Evolutionary conservation across 2,797 vertebrate species (phyloP), one percentile per base, ranked within the genome.

Genomic region (Hirundo rustica): DNA sequence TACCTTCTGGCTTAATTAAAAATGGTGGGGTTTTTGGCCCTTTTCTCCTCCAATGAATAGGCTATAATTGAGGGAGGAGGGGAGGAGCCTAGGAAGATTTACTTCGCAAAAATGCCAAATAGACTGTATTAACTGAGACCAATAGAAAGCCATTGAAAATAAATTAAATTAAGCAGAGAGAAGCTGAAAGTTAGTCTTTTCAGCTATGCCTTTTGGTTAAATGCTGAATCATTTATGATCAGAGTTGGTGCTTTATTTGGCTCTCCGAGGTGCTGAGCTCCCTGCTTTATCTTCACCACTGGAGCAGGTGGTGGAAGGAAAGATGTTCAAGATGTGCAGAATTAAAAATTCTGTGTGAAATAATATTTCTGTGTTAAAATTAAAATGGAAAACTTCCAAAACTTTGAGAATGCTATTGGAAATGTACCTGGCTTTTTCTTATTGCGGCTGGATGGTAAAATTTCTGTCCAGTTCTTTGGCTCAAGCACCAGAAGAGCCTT

Each of bases 241-340:
- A 34, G 55, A 60, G 9, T 17, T 34, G 7, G 10, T 64, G 29
- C 20, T 86, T 92, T 84, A 47, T 62, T 78, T 4, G 10, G 32
- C 2, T 44, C 26, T 38, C 27, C 32, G 54, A 40, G 36, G 15
- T 34, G 34, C 60, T 72, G 64, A 57, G 45, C 16, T 77, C 22
- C 20, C 18, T 36, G 14, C 12, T 67, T 61, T 58, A 18, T 20
- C 8, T 77, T 54, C 29, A 54, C 13, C 25, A 34, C 32, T 61
- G 32, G 40, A 88, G 16, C 16, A 86, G 7, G 2, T 38, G 8
- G 14, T 34, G 18, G 20, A 38, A 53, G 76, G 23, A 53, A 54
- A 75, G 14, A 10, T 2, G 16, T 54, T 66, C 0, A 3, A 15
- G 11, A 20, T 5, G 5, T 8, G n/a, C 4, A 44, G 17, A 51